phyloP scores from a whole-genome alignment of 1,140 invertebrate species.

The Gonioctena quinquepunctata region DNA sequence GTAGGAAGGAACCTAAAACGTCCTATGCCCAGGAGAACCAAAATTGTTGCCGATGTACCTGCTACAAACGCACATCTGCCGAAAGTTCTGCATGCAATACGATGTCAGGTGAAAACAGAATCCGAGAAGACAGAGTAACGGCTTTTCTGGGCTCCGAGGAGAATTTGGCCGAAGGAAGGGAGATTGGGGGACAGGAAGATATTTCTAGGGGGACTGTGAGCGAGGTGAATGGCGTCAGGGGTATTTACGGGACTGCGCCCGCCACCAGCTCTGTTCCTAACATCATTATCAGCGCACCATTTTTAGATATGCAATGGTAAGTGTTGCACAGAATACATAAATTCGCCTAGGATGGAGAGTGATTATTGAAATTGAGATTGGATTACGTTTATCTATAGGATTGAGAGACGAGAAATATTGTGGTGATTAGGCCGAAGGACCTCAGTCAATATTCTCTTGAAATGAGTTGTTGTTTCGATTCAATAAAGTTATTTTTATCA shows the following conservation, averaged over 20 bases:
- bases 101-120: background rate
- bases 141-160: slow-evolving; percentile 48
- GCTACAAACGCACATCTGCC: slow-evolving; percentile 60
- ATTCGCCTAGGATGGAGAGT: too few relatives aligned
- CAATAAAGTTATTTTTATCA: too few relatives aligned
- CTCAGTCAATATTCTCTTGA: too few relatives aligned
- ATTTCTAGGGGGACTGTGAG: slow-evolving; percentile 23
- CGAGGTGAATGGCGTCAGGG: slow-evolving; percentile 32
- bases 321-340: too few relatives aligned
- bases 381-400: too few relatives aligned
- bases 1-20: slow-evolving; percentile 58
- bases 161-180: slow-evolving; percentile 42
- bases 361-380: too few relatives aligned
- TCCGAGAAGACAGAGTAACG: slow-evolving; percentile 38
- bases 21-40: slow-evolving; percentile 56
- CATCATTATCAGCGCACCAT: slow-evolving; percentile 34
- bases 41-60: slow-evolving; percentile 66
- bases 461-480: too few relatives aligned
- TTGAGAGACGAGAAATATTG: too few relatives aligned
- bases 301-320: slow-evolving; percentile 40
- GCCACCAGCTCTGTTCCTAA: slow-evolving; percentile 26
- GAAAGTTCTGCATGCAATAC: slow-evolving; percentile 30
- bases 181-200: slow-evolving; percentile 22
- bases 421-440: too few relatives aligned
- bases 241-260: slow-evolving; percentile 40